phyloP scores from a whole-genome alignment of 2,113 vertebrate genomes.

The Gadus chalcogrammus region DNA sequence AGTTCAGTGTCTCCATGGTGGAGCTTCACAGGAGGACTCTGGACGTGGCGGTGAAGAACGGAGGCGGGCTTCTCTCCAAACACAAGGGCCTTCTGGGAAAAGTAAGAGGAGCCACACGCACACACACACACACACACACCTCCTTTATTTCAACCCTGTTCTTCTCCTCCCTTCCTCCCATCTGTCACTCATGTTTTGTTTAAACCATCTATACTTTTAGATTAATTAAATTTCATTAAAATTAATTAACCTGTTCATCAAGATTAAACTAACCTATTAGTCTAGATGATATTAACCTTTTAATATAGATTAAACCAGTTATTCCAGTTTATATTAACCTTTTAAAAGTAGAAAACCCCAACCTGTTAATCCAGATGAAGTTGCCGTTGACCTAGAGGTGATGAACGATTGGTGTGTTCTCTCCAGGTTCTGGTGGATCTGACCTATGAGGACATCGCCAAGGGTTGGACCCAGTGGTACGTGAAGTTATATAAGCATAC shows the following conservation, averaged over 20 bases:
- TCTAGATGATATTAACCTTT: too few relatives aligned
- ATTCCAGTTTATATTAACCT: too few relatives aligned
- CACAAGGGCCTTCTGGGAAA: slow-evolving; percentile 96
- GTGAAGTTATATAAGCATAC: slow-evolving; percentile 13
- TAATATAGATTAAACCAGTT: too few relatives aligned
- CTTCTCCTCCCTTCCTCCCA: background rate
- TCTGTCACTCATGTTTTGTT: too few relatives aligned
- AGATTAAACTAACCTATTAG: too few relatives aligned
- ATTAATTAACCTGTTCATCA: too few relatives aligned
- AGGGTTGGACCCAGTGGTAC: slow-evolving; percentile 93
- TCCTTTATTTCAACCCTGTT: background rate
- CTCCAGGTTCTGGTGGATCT: slow-evolving; percentile 83
- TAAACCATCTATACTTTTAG: too few relatives aligned
- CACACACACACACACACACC: too few relatives aligned
- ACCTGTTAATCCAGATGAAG: too few relatives aligned
- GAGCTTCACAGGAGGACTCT: slow-evolving; percentile 87
- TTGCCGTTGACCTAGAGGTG: too few relatives aligned
- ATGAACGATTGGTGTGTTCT: background rate
- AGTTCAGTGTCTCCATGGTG: slow-evolving; percentile 87
- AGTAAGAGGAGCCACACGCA: slow-evolving; percentile 54
- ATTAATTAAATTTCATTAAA: too few relatives aligned
- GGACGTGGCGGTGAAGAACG: slow-evolving; percentile 96
- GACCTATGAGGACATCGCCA: slow-evolving; percentile 82
- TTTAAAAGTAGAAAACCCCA: too few relatives aligned
- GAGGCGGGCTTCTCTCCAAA: slow-evolving; percentile 91